phyloP scores from a whole-genome alignment of 2,888 invertebrate species.

The Serrognathus titanus region DNA sequence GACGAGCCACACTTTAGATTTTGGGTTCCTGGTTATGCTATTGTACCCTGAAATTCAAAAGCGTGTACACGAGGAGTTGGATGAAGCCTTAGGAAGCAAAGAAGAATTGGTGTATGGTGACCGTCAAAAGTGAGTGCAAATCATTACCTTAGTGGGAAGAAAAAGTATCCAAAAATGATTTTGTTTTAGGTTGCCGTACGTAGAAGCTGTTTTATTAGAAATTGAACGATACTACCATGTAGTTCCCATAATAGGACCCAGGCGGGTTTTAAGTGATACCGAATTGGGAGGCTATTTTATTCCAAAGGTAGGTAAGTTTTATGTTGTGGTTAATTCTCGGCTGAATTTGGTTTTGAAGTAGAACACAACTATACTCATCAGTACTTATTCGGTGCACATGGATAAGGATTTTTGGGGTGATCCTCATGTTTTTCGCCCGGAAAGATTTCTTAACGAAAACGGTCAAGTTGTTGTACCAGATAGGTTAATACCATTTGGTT shows the following conservation, averaged over 20 bases:
- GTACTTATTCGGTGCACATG: constrained; percentile 53
- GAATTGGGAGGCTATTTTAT: constrained; percentile 53
- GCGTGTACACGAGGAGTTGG: constrained; percentile 56
- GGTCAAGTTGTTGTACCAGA: constrained; percentile 39
- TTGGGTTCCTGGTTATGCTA: constrained; percentile 59
- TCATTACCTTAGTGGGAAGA: no score
- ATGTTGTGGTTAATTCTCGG: no score
- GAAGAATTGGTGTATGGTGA: constrained; percentile 50
- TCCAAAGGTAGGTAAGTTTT: constrained; percentile 36
- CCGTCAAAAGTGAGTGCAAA: constrained; percentile 45
- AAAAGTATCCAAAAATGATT: background rate
- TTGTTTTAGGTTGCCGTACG: constrained; percentile 50
- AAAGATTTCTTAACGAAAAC: constrained; percentile 55
- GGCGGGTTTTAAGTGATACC: constrained; percentile 54
- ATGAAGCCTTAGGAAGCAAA: constrained; percentile 45
- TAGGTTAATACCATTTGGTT: constrained; percentile 44
- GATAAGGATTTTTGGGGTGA: constrained; percentile 59
- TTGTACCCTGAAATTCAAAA: constrained; percentile 57
- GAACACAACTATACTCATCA: constrained; percentile 42
- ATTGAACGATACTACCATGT: constrained; percentile 50
- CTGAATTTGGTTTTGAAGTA: constrained; percentile 16
- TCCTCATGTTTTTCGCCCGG: constrained; percentile 61
- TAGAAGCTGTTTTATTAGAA: constrained; percentile 56
- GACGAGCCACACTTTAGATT: constrained; percentile 61
- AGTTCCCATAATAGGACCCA: constrained; percentile 51